A percentile compares a stretch with the other conserved stretches of the same genome.
Conservation (phyloP, 2,797 vertebrate genomes). For the Enteromius fasciolatus region DNA sequence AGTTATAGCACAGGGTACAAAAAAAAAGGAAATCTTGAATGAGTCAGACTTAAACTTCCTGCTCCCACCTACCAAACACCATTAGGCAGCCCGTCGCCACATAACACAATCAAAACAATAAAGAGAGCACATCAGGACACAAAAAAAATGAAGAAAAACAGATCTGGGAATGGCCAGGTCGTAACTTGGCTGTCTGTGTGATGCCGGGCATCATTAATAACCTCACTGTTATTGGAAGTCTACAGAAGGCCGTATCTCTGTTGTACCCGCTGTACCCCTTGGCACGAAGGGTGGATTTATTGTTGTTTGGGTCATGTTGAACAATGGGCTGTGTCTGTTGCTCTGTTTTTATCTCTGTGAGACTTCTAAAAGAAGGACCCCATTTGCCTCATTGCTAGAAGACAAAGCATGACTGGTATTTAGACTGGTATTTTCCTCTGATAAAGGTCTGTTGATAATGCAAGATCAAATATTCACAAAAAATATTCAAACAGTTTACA, state of each 20-base stretch:
- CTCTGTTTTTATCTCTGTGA: slow-evolving; percentile 41
- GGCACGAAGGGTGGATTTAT: slow-evolving; percentile 56
- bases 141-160: slow-evolving; percentile 45
- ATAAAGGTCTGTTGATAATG: background rate
- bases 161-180: slow-evolving; percentile 23
- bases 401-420: background rate
- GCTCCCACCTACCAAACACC: slow-evolving; percentile 33
- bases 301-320: slow-evolving; percentile 57
- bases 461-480: background rate
- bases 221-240: slow-evolving; percentile 46
- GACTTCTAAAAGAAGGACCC: slow-evolving; percentile 29
- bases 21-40: slow-evolving; percentile 7
- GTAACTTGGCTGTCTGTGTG: slow-evolving; percentile 39
- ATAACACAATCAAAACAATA: slow-evolving; percentile 48
- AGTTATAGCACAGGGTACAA: background rate
- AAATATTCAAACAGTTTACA: background rate
- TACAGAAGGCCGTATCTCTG: slow-evolving; percentile 33
- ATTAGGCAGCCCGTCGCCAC: slow-evolving; percentile 22
- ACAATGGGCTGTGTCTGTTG: slow-evolving; percentile 53
- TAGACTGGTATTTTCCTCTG: background rate
- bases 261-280: slow-evolving; percentile 44
- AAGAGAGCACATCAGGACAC: slow-evolving; percentile 34
- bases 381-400: slow-evolving; percentile 21
- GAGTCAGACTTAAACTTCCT: slow-evolving; percentile 22
- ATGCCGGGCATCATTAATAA: slow-evolving; percentile 57